A percentile compares a stretch with the other conserved stretches of the same genome.
phyloP scores from a whole-genome alignment of 2,888 invertebrate species.

The Cyaniris semiargus region DNA sequence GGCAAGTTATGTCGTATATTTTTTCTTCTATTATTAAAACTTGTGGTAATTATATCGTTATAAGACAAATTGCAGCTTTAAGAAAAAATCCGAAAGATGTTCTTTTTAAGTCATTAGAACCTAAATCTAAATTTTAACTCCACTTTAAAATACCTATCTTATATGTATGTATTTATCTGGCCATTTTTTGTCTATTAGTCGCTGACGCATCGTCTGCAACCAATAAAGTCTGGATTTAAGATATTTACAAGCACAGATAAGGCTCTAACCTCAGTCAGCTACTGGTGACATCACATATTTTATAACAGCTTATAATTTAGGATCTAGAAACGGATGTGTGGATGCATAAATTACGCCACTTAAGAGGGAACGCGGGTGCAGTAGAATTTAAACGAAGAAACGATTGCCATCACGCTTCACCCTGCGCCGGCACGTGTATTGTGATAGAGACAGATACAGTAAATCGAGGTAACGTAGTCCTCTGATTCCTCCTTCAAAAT shows the following conservation, averaged over 20 bases:
- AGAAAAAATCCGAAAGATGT: too few relatives aligned
- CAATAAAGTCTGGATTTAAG: constrained; percentile 10
- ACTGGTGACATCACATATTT: constrained; percentile 17
- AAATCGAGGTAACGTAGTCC: too few relatives aligned
- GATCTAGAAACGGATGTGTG: background rate
- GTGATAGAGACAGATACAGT: too few relatives aligned
- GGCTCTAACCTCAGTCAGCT: background rate
- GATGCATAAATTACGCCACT: background rate
- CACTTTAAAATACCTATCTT: background rate
- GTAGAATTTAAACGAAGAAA: too few relatives aligned
- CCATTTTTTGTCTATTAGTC: constrained; percentile 2
- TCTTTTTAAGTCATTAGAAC: too few relatives aligned
- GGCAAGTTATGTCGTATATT: background rate
- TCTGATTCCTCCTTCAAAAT: too few relatives aligned
- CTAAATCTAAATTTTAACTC: background rate
- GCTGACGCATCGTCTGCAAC: background rate
- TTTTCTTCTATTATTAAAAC: background rate
- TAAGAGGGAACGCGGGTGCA: too few relatives aligned
- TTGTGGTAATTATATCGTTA: background rate
- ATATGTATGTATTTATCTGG: background rate
- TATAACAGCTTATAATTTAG: background rate
- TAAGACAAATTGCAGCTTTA: too few relatives aligned
- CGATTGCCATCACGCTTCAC: too few relatives aligned
- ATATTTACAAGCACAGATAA: background rate
- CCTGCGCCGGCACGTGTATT: too few relatives aligned